These are phyloP conservation scores for Tupaia tana DNA, from an alignment of 2,113 vertebrate species.

Conservation along the genomic window DNA sequence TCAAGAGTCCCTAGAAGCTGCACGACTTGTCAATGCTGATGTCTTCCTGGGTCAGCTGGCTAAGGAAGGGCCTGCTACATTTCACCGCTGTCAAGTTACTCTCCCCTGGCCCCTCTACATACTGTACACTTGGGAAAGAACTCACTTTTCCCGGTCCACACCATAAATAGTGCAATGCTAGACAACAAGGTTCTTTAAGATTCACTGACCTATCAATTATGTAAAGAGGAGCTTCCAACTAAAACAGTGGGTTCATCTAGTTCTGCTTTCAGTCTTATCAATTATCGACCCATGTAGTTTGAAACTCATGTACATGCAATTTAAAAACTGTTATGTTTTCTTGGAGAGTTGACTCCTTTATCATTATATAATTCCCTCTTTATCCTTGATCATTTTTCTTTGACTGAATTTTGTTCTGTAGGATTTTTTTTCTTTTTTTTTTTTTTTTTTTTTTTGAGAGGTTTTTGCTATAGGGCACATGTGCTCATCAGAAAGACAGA, in stretches of 20 bases:
- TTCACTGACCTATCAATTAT: not conserved
- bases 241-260: not conserved
- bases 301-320: not conserved
- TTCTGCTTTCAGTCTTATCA: not conserved
- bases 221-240: not conserved
- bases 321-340: not conserved
- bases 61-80: not conserved
- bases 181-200: not conserved
- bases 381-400: not conserved
- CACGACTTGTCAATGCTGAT: not conserved
- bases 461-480: no score
- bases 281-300: not conserved
- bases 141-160: not conserved
- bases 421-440: no score
- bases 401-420: not conserved
- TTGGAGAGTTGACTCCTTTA: not conserved
- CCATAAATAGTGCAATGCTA: not conserved
- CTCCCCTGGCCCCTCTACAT: not conserved
- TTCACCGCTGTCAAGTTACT: not conserved
- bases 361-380: not conserved
- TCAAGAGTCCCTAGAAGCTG: not conserved
- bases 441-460: no score
- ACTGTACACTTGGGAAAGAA: not conserved
- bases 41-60: not conserved
- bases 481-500: no score